Base-by-base conservation (phyloP, 1,140 invertebrate genomes). In the Antheraea mylitta region DNA sequence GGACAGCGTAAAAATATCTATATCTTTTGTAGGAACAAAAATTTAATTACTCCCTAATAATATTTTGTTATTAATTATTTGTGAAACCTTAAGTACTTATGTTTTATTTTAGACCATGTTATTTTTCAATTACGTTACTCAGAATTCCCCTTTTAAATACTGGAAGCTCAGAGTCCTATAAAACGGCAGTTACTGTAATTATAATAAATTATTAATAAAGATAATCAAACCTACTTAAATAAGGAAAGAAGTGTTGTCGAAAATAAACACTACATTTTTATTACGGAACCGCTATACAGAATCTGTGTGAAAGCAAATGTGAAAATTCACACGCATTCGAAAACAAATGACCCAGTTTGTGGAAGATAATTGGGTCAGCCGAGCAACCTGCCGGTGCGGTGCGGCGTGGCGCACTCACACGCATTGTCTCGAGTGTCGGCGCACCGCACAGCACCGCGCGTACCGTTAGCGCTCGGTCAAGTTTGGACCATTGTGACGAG, bases 401-500 rank as follows among this genome's bases (percentile, higher is more conserved):
- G 38, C 38, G 38, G 38, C 16, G 45, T 13, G 16, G 45, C 45
- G 79, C 69, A 75, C 83, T 86, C 83, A 85, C 86, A 86, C 83
- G 85, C 83, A 89, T 91, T 91, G 89, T 91, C 81, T 89, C 73
- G 78, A 74, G 80, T 76, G 76, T 76, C 73, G 74, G 73, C 72
- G 68, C 74, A 69, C 58, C 19, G 59, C 64, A 59, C 60, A 7
- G 59, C 69, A 59, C 70, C 64, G 71, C 66, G 58, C 66, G 73
- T 85, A 86, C 89, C 89, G 89, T 89, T 89, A 91, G 61, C 77
- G 76, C 75, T 81, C 86, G 86, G 81, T 86, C 82, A 87, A 86
- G 83, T 88, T 87, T 79, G 83, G 74, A 73, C 70, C 75, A 87
- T 82, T 86, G 79, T 82, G 81, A 82, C 77, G 70, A 64, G 61